Base-by-base conservation (phyloP, 2,888 invertebrate species). In the Chesias legatella region DNA sequence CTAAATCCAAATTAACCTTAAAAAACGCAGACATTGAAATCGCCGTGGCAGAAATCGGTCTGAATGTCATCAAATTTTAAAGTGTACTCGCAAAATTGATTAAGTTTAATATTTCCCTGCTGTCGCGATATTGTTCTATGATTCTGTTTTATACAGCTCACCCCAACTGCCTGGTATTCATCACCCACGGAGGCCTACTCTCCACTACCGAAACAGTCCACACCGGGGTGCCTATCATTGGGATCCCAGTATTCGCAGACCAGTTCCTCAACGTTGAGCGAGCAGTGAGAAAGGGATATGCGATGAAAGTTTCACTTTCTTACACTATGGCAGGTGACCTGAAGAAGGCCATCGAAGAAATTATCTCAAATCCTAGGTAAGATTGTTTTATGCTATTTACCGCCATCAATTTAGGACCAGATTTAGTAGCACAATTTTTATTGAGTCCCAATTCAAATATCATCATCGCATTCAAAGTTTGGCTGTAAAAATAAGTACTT, bases 131-230 rank as follows among this genome's bases (percentile, higher is more conserved):
- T n/a, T n/a, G n/a, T n/a, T n/a, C n/a, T n/a, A n/a, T n/a, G n/a
- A n/a, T n/a, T n/a, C 31, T 20, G n/a, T 3, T 23, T 69, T 56
- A 36, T 39, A 0, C 62, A 82, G 83, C 73, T 7, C 83, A 82
- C 37, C 71, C 73, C 1, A 83, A 80, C 39, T 76, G 74, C 41
- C 25, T 68, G 0, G 56, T 82, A 0, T 82, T 83, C 48, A 77
- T 83, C 27, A 77, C 79, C 0, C 82, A 83, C 21, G 81, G 83
- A 1, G 83, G 83, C n/a, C 56, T 76, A 0, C 56, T 82, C 0
- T 83, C 82, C 0, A 71, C 64, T 0, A 74, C 67, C 0, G 84
- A 82, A 41, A 49, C 78, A 0, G 52, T 80, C 4, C 62, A 78
- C 40, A 75, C 57, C 20, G 81, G 70, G 0, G 70, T 70, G 0